Evolutionary conservation across 2,888 invertebrate genomes (phyloP).

Genomic region (Neoascia interrupta): DNA sequence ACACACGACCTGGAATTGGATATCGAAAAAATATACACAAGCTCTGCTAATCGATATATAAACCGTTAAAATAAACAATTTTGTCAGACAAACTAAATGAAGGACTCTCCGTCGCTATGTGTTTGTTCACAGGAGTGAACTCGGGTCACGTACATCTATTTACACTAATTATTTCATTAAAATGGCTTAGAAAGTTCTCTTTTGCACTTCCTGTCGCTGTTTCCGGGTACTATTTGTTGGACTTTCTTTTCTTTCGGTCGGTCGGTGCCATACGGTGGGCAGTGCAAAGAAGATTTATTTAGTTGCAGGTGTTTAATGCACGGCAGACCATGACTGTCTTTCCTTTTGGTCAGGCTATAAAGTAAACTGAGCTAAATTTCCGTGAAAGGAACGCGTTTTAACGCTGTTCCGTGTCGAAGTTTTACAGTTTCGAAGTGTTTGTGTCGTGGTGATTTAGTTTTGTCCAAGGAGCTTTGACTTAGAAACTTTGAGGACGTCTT

Average conservation of each 20-base stretch:
- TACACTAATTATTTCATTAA: constrained; percentile 70
- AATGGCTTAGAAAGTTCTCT: constrained; percentile 55
- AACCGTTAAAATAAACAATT: constrained; percentile 57
- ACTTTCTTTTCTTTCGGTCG: constrained; percentile 4
- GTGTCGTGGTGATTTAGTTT: constrained; percentile 27
- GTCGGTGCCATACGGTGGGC: constrained; percentile 24
- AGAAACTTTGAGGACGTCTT: too few relatives aligned
- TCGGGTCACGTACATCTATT: constrained; percentile 67
- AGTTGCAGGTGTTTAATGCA: constrained; percentile 64
- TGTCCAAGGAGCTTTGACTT: too few relatives aligned
- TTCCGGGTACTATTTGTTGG: constrained; percentile 52
- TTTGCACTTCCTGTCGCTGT: constrained; percentile 29
- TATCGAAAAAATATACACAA: constrained; percentile 30
- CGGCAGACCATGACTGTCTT: constrained; percentile 54
- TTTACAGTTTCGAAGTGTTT: constrained; percentile 15
- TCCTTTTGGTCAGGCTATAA: constrained; percentile 42
- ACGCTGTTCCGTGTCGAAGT: constrained; percentile 41
- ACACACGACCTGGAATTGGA: neutral
- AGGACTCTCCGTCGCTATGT: constrained; percentile 15
- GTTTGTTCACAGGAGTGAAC: constrained; percentile 19
- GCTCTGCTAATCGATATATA: constrained; percentile 62
- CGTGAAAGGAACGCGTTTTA: constrained; percentile 66
- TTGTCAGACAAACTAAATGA: constrained; percentile 5
- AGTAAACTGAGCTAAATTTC: constrained; percentile 60
- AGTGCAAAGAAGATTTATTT: constrained; percentile 55